A percentile compares a stretch with the other conserved stretches of the same genome.
Conservation (phyloP, 2,113 vertebrate genomes). For the Ochotona curzoniae region DNA sequence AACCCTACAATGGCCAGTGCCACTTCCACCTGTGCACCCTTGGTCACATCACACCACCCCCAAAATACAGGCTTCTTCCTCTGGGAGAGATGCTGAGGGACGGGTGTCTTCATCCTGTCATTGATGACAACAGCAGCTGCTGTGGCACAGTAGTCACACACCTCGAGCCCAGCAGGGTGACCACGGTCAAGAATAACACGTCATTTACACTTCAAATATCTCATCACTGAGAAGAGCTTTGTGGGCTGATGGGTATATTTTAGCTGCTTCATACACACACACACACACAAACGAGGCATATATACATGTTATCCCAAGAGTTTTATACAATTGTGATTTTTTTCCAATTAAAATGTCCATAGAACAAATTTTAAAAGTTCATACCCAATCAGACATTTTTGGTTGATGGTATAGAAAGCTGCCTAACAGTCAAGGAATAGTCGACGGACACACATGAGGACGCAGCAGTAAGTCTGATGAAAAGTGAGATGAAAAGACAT, state of each 20-base stretch:
- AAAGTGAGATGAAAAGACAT: too few species aligned
- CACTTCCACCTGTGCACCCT: not conserved
- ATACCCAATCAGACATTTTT: not conserved
- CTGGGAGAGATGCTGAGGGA: not conserved
- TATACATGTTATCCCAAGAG: not conserved
- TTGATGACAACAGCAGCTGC: not conserved
- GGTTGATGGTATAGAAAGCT: not conserved
- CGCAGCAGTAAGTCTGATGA: too few species aligned
- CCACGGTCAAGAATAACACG: not conserved
- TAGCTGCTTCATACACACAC: not conserved
- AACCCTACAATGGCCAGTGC: not conserved
- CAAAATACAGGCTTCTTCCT: not conserved
- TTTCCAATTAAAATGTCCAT: too few species aligned
- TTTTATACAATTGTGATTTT: not conserved
- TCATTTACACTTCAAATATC: not conserved
- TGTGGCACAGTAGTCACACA: fast-evolving
- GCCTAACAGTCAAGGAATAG: not conserved
- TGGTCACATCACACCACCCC: not conserved
- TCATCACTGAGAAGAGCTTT: not conserved
- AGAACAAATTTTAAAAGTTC: too few species aligned
- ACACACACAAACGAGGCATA: not conserved
- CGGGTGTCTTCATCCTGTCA: not conserved
- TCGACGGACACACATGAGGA: too few species aligned
- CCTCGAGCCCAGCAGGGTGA: not conserved
- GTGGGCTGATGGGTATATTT: not conserved